Evolutionary conservation across 2,797 vertebrate genomes (phyloP).

Genomic region (Helarctos malayanus): DNA sequence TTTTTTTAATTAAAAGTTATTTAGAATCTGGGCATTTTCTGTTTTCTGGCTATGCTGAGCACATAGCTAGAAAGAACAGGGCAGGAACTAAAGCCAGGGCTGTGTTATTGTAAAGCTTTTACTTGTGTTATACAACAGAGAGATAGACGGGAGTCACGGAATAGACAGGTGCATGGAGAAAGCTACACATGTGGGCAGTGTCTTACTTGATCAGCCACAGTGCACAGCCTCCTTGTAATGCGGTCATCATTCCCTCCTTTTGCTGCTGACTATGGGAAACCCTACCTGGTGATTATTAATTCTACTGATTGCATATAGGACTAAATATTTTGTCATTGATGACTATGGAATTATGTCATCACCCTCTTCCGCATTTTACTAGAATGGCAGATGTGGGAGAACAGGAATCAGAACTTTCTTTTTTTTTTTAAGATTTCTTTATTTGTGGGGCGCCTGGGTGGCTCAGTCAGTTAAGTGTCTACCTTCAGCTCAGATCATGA

Average conservation of each 20-base stretch:
- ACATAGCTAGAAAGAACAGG: not conserved
- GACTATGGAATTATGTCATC: not conserved
- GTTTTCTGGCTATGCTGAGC: not conserved
- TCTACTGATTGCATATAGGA: not conserved
- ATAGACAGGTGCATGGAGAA: not conserved
- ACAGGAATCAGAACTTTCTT: not conserved
- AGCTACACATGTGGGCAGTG: not conserved
- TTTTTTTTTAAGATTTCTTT: not conserved
- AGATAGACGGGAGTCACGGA: not conserved
- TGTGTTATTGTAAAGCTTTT: not conserved
- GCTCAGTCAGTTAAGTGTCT: too few species aligned
- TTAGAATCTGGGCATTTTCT: conserved; percentile 34
- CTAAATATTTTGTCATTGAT: not conserved
- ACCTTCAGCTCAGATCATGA: too few species aligned
- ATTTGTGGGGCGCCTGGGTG: not conserved
- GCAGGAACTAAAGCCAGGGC: not conserved
- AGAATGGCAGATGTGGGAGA: not conserved
- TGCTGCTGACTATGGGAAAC: not conserved
- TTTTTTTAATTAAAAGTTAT: not conserved
- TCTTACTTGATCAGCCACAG: not conserved
- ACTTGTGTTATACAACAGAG: not conserved
- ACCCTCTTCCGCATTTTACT: not conserved
- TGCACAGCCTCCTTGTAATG: not conserved
- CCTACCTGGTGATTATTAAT: not conserved
- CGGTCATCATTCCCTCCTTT: not conserved